Evolutionary conservation across 2,888 invertebrate genomes (phyloP), one percentile per base, ranked within the genome.

Genomic region (Aleiodes testaceus): DNA sequence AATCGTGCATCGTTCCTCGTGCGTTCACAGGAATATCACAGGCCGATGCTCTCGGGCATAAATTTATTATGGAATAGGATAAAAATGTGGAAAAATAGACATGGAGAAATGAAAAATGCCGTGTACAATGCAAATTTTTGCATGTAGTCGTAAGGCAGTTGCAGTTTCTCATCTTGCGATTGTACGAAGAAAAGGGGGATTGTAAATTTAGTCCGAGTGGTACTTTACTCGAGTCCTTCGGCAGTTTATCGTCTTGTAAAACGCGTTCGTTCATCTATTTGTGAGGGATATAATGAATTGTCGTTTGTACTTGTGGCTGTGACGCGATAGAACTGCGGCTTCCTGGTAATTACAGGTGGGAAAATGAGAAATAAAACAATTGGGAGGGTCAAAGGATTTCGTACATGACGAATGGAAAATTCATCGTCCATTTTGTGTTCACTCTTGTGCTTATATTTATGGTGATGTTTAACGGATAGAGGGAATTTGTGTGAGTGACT

Each of bases 341-440:
- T 26, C 44, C 42, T 45, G 49, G 72, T 71, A 72, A 76, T 76
- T 76, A 74, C 70, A 44, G 59, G 69, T 26, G 26, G 26, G 18
- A 36, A 44, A 70, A 73, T 73, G 70, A 69, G 52, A 73, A 73
- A 74, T 72, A 67, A 70, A 69, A 67, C 67, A 49, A 70, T 72
- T 14, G 50, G 64, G 55, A 5, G 5, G 26, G 3, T 26, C 26
- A 26, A 26, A 26, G 3, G 1, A 73, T 76, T 76, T 76, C 30
- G 30, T 66, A 50, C 70, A 61, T 59, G 67, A 45, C 18, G 45
- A 65, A 42, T 20, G 47, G 6, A 20, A 66, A 18, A 52, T 36
- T 7, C 20, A 66, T 66, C 52, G 66, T n/a, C n/a, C n/a, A 66
- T 52, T 66, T 66, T 52, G 52, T 66, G 66, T 52, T n/a, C n/a